phyloP scores from a whole-genome alignment of 2,888 invertebrate species.

The Parthenolecanium corni region DNA sequence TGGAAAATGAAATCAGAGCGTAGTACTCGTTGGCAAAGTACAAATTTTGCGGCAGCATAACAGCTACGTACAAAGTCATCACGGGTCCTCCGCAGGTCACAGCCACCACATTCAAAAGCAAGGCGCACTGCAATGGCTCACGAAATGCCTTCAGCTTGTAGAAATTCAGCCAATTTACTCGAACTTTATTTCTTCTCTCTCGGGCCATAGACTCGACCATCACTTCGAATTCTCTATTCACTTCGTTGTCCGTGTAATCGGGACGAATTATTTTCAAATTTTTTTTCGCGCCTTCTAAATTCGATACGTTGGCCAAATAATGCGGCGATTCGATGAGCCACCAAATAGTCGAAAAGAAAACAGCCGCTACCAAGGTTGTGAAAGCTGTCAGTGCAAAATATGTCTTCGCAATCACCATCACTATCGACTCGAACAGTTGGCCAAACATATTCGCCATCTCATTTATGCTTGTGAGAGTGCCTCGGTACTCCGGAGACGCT shows the following conservation, averaged over 20 bases:
- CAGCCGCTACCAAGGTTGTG: background rate
- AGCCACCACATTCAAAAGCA: slow-evolving; percentile 1
- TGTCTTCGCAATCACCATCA: background rate
- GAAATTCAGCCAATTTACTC: background rate
- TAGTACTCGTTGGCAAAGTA: slow-evolving; percentile 12
- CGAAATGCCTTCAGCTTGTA: background rate
- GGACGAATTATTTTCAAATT: background rate
- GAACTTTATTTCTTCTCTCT: background rate
- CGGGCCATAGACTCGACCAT: background rate
- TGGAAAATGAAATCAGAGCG: slow-evolving; percentile 3
- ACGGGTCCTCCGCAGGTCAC: slow-evolving; percentile 1
- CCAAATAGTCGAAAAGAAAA: background rate
- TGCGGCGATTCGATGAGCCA: slow-evolving; percentile 5
- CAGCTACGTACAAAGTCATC: slow-evolving; percentile 4
- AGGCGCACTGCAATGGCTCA: background rate
- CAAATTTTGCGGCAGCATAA: slow-evolving; percentile 4
- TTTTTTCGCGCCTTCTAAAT: background rate
- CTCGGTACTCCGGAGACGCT: slow-evolving; percentile 1
- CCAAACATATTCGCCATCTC: background rate
- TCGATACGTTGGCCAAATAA: background rate
- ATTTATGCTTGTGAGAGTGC: background rate
- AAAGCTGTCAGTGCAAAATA: background rate
- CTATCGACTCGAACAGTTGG: background rate
- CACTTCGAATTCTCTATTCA: background rate
- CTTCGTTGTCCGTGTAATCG: background rate